Evolutionary conservation across 2,797 vertebrate species (phyloP).

Genomic region (Tadarida brasiliensis): DNA sequence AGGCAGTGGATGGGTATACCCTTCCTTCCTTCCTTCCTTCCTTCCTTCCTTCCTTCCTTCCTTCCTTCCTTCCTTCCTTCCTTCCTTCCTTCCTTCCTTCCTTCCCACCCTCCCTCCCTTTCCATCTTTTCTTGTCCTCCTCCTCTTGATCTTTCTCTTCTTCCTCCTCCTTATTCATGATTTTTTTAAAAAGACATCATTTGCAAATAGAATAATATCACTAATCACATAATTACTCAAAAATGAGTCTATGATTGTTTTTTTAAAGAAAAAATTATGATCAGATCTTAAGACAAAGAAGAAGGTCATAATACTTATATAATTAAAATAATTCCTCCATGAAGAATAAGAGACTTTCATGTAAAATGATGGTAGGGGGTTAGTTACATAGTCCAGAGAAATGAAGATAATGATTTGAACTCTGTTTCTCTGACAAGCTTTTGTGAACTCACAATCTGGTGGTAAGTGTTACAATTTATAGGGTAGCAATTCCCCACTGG

Average conservation of each 20-base stretch:
- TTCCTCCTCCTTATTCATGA: background rate
- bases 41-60: too few species aligned
- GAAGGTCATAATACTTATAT: background rate
- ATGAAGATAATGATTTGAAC: background rate
- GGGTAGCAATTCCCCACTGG: background rate
- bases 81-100: too few species aligned
- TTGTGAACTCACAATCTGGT: background rate
- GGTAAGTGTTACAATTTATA: background rate
- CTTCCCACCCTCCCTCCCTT: background rate
- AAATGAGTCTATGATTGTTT: background rate
- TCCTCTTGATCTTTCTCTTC: background rate
- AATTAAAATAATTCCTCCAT: background rate
- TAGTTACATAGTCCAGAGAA: background rate
- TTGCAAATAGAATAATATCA: background rate
- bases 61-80: background rate
- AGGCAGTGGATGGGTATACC: background rate
- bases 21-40: background rate
- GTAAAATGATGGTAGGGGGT: background rate
- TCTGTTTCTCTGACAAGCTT: background rate
- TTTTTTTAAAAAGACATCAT: background rate
- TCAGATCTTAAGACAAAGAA: slow-evolving; percentile 27
- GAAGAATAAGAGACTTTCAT: slow-evolving; percentile 16
- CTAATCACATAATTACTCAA: background rate
- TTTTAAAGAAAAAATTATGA: background rate
- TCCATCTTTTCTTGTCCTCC: too few species aligned